A percentile compares a stretch with the other conserved stretches of the same genome.
Conservation (phyloP, 2,113 vertebrate genomes). For the Salvator merianae region DNA sequence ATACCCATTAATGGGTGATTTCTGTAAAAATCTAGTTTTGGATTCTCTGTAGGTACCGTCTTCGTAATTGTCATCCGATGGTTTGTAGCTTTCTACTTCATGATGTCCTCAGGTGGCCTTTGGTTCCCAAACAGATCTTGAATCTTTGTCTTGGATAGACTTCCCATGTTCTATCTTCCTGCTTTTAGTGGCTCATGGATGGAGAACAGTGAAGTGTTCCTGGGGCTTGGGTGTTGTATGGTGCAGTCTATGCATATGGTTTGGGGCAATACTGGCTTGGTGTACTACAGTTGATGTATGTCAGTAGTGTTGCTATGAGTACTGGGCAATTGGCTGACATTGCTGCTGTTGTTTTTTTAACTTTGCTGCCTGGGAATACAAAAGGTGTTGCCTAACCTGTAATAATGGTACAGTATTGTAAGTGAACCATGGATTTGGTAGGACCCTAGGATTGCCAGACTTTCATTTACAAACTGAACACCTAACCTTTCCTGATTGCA, state of each 20-base stretch:
- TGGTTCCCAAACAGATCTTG: too few species aligned
- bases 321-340: not conserved
- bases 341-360: not conserved
- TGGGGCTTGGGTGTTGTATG: too few species aligned
- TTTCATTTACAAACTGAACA: not conserved
- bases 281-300: not conserved
- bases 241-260: not conserved
- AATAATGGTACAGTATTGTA: not conserved
- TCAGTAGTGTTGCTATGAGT: not conserved
- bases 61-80: too few species aligned
- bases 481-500: not conserved
- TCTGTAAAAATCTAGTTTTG: not conserved
- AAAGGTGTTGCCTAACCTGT: not conserved
- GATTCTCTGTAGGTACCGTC: not conserved
- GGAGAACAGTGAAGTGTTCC: too few species aligned
- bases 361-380: not conserved
- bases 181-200: too few species aligned
- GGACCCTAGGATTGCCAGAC: not conserved
- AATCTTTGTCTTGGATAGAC: too few species aligned
- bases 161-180: too few species aligned
- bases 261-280: not conserved
- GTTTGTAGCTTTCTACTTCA: too few species aligned
- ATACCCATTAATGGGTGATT: not conserved
- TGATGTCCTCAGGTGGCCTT: too few species aligned
- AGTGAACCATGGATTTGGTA: not conserved